A percentile compares a stretch with the other conserved stretches of the same genome.
phyloP scores from a whole-genome alignment of 1,140 invertebrate species.

The Nixonia krombeini region DNA sequence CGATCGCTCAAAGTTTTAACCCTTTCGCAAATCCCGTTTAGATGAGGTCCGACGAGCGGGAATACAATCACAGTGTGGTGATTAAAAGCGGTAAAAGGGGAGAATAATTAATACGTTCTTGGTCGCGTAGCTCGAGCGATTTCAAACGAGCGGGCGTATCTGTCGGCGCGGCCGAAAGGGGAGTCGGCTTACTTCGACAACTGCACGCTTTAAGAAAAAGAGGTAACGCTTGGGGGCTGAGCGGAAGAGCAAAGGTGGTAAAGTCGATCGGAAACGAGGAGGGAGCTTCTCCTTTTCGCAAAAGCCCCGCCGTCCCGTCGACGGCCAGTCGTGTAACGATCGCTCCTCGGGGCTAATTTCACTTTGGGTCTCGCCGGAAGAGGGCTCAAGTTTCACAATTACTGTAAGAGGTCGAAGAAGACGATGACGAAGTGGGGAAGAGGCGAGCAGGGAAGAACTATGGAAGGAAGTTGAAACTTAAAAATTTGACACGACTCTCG shows the following conservation, averaged over 20 bases:
- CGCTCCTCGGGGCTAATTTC: constrained; percentile 56
- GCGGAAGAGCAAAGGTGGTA: constrained; percentile 37
- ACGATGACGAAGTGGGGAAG: constrained; percentile 12
- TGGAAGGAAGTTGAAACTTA: constrained; percentile 48
- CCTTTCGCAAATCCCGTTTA: too few relatives aligned
- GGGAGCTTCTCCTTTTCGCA: constrained; percentile 49
- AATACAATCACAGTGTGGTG: too few relatives aligned
- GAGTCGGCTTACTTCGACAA: constrained; percentile 9
- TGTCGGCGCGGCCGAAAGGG: background rate
- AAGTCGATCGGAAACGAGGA: constrained; percentile 62
- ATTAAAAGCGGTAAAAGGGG: too few relatives aligned
- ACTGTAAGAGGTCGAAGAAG: constrained; percentile 12
- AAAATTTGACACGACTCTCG: constrained; percentile 43
- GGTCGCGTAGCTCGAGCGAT: too few relatives aligned
- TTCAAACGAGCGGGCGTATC: too few relatives aligned
- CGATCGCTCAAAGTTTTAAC: too few relatives aligned
- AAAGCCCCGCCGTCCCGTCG: constrained; percentile 14
- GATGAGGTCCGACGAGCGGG: too few relatives aligned
- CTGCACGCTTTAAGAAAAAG: constrained; percentile 30
- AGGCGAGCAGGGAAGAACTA: constrained; percentile 29
- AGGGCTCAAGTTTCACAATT: constrained; percentile 32
- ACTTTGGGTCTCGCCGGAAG: constrained; percentile 49
- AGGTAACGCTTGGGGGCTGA: constrained; percentile 14
- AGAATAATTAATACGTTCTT: too few relatives aligned
- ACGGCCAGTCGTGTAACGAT: constrained; percentile 34